Conservation (phyloP, 2,888 invertebrate species). For the Chloromyia formosa region DNA sequence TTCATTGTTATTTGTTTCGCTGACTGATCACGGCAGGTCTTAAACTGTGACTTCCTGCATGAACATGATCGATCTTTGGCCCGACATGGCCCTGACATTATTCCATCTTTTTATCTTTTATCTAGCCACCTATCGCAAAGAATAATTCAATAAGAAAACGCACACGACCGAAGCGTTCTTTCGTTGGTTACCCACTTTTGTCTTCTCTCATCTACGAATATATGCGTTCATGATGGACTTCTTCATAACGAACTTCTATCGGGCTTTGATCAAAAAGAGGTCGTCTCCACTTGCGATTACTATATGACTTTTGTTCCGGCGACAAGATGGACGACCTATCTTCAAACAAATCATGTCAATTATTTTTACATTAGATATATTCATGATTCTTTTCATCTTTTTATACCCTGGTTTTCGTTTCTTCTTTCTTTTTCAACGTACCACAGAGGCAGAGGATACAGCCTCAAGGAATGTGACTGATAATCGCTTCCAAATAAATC, state of each 20-base stretch:
- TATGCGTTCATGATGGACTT: background rate
- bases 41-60: conserved; percentile 42
- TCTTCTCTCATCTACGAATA: background rate
- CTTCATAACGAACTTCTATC: conserved; percentile 8
- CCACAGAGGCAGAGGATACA: too few species aligned
- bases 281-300: background rate
- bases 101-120: conserved; percentile 28
- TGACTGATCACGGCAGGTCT: conserved; percentile 44
- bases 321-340: conserved; percentile 21
- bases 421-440: too few species aligned
- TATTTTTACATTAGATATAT: conserved; percentile 5
- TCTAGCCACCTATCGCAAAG: conserved; percentile 37
- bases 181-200: background rate
- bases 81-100: conserved; percentile 39
- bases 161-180: conserved; percentile 18
- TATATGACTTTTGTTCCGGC: background rate
- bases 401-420: too few species aligned
- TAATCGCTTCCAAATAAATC: too few species aligned
- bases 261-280: conserved; percentile 1
- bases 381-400: too few species aligned
- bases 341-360: conserved; percentile 18
- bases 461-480: too few species aligned
- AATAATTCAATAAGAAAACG: conserved; percentile 40
- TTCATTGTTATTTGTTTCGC: conserved; percentile 42
- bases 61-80: conserved; percentile 36